Evolutionary conservation across 2,113 vertebrate genomes (phyloP).

Genomic region (Microtus ochrogaster): DNA sequence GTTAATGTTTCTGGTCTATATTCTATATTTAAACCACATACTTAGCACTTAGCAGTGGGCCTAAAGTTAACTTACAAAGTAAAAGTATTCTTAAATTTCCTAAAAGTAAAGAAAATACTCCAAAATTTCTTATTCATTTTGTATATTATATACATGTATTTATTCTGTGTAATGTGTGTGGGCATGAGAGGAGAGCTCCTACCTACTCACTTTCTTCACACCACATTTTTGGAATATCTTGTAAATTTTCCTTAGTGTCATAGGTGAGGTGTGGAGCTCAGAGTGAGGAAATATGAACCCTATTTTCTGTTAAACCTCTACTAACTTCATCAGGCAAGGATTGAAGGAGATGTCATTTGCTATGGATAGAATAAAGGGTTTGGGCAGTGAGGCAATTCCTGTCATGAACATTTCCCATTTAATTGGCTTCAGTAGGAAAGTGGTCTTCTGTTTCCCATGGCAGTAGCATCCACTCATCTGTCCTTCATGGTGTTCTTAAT

Average conservation of each 20-base stretch:
- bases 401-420: not conserved
- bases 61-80: not conserved
- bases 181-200: not conserved
- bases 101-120: not conserved
- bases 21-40: conserved; percentile 11
- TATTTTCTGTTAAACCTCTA: not conserved
- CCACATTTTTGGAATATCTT: not conserved
- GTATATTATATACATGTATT: not conserved
- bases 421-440: too few species aligned
- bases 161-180: not conserved
- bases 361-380: not conserved
- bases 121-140: not conserved
- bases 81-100: not conserved
- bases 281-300: not conserved
- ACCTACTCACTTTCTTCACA: not conserved
- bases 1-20: not conserved
- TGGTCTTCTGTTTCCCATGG: not conserved
- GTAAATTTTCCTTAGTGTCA: not conserved
- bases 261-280: not conserved
- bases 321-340: not conserved
- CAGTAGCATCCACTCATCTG: not conserved
- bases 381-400: not conserved
- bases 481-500: not conserved
- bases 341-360: not conserved
- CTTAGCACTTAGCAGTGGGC: not conserved